Evolutionary conservation across 2,113 vertebrate species (phyloP), one percentile per base, ranked within the genome.

Genomic region (Pedionomus torquatus): DNA sequence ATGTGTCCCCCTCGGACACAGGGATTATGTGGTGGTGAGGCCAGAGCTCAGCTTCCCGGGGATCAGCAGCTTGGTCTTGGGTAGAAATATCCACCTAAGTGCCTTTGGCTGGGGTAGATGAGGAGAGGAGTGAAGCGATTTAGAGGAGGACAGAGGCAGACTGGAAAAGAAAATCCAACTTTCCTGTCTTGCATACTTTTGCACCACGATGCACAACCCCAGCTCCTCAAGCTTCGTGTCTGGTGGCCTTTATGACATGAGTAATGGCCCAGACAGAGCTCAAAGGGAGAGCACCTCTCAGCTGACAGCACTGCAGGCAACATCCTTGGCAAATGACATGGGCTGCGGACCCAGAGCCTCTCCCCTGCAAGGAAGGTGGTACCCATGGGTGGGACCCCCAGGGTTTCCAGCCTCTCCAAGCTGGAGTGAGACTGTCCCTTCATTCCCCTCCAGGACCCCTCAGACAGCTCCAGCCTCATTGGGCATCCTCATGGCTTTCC

Each of bases 181-280:
- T 41, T 68, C 55, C 55, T 44, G 43, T 11, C 55, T 16, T 18
- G 14, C 12, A 2, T 6, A 5, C 35, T 13, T 48, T 46, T 2
- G 1, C 15, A 57, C 13, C 33, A 4, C 5, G 19, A 17, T 46
- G 14, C 0, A 1, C 11, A 16, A 52, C 23, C 61, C 41, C 28
- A 17, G 25, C 25, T 4, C 13, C 15, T 17, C 26, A 4, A 0
- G 5, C 44, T 2, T 37, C 28, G 11, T 2, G 2, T 5, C 57
- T 57, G 39, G 30, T 20, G 57, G 30, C 17, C 0, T 0, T 8
- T 1, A 13, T 5, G 52, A 33, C 10, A 58, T 4, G 35, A 48
- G 64, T 14, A 44, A 13, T 0, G 4, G 35, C 20, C 35, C 19
- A 0, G 26, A 35, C 19, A 0, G 26, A 35, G 52, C 43, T 63